Percentiles rank a stretch among this genome's conserved stretches.
Evolutionary conservation across 2,888 invertebrate species (phyloP).

Genomic region (Orthosia gothica): DNA sequence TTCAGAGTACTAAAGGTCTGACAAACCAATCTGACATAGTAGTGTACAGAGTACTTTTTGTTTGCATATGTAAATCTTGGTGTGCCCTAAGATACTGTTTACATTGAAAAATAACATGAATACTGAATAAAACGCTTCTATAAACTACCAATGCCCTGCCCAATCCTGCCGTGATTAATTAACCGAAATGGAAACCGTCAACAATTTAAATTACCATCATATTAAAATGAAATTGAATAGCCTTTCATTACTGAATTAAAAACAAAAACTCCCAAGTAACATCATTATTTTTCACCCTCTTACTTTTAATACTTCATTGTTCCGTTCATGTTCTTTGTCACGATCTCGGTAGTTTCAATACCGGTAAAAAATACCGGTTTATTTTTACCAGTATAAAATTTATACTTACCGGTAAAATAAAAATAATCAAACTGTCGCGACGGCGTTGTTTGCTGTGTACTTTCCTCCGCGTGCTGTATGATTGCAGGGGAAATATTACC

Average conservation of each 20-base stretch:
- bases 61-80: too few relatives aligned
- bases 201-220: not conserved
- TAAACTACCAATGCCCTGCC: too few relatives aligned
- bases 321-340: slow-evolving; percentile 43
- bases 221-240: not conserved
- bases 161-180: not conserved
- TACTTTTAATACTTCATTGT: slow-evolving; percentile 55
- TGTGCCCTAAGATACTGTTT: too few relatives aligned
- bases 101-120: too few relatives aligned
- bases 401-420: slow-evolving; percentile 28
- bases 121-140: not conserved
- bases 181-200: not conserved
- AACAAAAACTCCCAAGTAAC: slow-evolving; percentile 8
- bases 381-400: not conserved
- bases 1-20: too few relatives aligned
- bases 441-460: slow-evolving; percentile 60
- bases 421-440: slow-evolving; percentile 50
- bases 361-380: slow-evolving; percentile 41
- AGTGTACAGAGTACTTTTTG: too few relatives aligned
- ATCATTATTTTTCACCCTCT: slow-evolving; percentile 20
- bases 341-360: slow-evolving; percentile 59
- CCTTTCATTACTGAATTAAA: not conserved
- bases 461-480: slow-evolving; percentile 36
- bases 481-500: slow-evolving; percentile 65
- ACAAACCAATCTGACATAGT: too few relatives aligned